Evolutionary conservation across 2,888 invertebrate species (phyloP), one percentile per base, ranked within the genome.

Genomic region (Cephonodes hylas): DNA sequence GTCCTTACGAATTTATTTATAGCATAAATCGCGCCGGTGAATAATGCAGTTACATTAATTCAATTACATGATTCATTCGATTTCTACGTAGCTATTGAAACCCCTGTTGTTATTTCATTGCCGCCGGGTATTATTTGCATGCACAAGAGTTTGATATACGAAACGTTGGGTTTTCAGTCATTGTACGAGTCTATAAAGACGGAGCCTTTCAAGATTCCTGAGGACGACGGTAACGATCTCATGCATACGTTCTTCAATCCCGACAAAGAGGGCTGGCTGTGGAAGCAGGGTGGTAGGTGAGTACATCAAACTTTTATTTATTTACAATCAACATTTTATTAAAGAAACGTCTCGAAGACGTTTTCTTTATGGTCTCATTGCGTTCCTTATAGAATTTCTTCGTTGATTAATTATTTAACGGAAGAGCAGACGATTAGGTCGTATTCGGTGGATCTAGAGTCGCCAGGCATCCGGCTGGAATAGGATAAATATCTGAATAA

Each of bases 191-290:
- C 98, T 85, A 99, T 99, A 91, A 98, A 99, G 93, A 98, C 98
- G 70, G 99, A 99, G 91, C 99, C 99, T 42, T 99, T 99, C 93
- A 99, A 99, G 93, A 99, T 99, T 80, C 99, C 99, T 6, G 99
- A 99, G 89, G 99, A 99, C 92, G 99, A 99, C 93, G 99, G 99
- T 64, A 99, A 99, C 93, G 99, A 99, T 93, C 94, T 99, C 83
- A 99, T 99, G 98, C 99, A 99, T 89, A 99, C 99, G 44, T 99
- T 99, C 94, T 99, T 99, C 94, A 99, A 99, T 89, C 99, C 99
- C 0, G 99, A 99, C 90, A 98, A 99, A 86, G 99, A 99, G 91
- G 99, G 99, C 53, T 99, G 99, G 99, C 94, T 99, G 59, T 98
- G 98, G 97, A 99, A 99, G 87, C 99, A 99, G 94, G 99, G 99